Percentiles rank a stretch among this genome's conserved stretches.
phyloP scores from a whole-genome alignment of 2,888 invertebrate species.

The Diarsia mendica region DNA sequence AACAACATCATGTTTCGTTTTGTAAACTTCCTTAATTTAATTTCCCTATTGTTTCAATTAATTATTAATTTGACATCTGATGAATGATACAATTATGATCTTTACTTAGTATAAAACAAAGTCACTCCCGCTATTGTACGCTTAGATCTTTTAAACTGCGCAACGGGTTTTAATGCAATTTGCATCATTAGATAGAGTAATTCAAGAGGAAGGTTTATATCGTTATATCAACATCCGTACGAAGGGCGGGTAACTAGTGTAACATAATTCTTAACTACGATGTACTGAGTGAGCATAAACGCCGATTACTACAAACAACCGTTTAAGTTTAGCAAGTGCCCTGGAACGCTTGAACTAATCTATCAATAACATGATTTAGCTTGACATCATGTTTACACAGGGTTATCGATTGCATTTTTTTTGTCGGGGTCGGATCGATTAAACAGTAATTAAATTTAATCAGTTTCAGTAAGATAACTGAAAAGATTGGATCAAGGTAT shows the following conservation, averaged over 20 bases:
- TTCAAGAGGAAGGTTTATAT: too few species aligned
- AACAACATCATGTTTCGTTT: slow-evolving; percentile 13
- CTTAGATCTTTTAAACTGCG: too few species aligned
- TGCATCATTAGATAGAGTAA: too few species aligned
- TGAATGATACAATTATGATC: too few species aligned
- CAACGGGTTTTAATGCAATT: too few species aligned
- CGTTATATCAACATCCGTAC: too few species aligned
- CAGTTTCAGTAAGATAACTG: slow-evolving; percentile 66
- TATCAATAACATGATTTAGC: slow-evolving; percentile 24
- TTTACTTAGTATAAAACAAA: too few species aligned
- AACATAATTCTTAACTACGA: neutral
- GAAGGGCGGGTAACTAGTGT: neutral
- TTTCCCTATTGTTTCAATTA: neutral
- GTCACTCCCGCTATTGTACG: too few species aligned
- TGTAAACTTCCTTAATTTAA: slow-evolving; percentile 12
- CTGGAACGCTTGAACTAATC: slow-evolving; percentile 32
- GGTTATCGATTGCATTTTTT: slow-evolving; percentile 52
- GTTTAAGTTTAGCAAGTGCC: slow-evolving; percentile 32
- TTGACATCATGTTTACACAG: slow-evolving; percentile 54
- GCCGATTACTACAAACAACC: neutral
- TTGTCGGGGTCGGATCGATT: slow-evolving; percentile 61
- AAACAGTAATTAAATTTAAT: slow-evolving; percentile 65
- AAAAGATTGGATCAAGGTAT: slow-evolving; percentile 70
- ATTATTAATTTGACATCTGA: neutral
- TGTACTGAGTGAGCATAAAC: neutral